These are phyloP conservation scores for Cryptocheilus praepositus DNA, from an alignment of 2,888 invertebrate genomes.

Conservation along the genomic window DNA sequence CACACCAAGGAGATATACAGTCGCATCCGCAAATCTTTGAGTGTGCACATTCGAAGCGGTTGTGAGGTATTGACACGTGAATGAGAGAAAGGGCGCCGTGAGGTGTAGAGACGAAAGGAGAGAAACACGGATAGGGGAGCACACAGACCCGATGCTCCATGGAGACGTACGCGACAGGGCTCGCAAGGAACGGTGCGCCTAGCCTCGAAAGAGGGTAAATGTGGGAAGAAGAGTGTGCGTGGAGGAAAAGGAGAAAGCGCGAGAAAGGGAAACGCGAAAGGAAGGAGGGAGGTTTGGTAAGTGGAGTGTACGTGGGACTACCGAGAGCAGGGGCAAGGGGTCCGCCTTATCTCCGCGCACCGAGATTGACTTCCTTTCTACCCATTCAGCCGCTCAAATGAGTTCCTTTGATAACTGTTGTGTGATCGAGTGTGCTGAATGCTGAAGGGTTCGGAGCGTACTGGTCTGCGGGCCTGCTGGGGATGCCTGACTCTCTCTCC, in stretches of 20 bases:
- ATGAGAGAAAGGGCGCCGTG: slow-evolving; percentile 46
- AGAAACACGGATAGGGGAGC: slow-evolving; percentile 5
- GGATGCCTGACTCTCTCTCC: slow-evolving; percentile 37
- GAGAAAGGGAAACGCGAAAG: slow-evolving; percentile 7
- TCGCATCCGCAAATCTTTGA: too few relatives aligned
- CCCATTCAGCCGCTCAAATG: slow-evolving; percentile 73
- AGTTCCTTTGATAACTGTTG: slow-evolving; percentile 75
- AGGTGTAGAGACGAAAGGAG: slow-evolving; percentile 12
- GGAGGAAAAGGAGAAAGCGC: neutral
- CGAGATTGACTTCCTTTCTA: slow-evolving; percentile 75
- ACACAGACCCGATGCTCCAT: slow-evolving; percentile 24
- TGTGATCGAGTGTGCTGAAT: slow-evolving; percentile 74
- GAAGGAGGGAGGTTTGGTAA: slow-evolving; percentile 6
- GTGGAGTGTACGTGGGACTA: neutral
- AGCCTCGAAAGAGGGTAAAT: neutral
- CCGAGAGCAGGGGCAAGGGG: slow-evolving; percentile 54
- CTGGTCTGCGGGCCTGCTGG: slow-evolving; percentile 52
- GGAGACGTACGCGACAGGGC: slow-evolving; percentile 23
- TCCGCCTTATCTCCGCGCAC: slow-evolving; percentile 72
- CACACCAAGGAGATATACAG: too few relatives aligned
- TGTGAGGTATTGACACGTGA: slow-evolving; percentile 55
- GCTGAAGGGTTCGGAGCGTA: slow-evolving; percentile 70
- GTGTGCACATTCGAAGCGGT: slow-evolving; percentile 9
- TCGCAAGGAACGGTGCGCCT: neutral
- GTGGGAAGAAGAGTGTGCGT: neutral